Percentiles rank a stretch among this genome's conserved stretches.
Conservation (phyloP, 2,113 vertebrate species). For the Equus quagga region DNA sequence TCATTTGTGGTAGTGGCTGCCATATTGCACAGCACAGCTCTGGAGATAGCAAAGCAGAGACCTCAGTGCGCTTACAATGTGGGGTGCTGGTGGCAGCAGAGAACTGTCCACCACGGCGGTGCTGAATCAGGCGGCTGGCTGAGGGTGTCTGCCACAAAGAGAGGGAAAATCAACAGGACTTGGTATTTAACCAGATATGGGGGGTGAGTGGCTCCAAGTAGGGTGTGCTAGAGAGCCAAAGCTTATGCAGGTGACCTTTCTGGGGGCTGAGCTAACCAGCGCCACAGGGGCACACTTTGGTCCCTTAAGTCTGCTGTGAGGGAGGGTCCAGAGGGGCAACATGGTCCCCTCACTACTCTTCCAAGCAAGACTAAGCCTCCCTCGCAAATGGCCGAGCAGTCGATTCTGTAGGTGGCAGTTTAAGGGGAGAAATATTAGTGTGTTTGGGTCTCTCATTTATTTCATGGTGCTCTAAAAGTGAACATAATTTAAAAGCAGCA, state of each 20-base stretch:
- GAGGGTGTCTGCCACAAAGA: no score
- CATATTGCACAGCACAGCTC: background rate
- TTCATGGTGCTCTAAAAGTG: conserved; percentile 35
- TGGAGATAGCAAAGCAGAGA: background rate
- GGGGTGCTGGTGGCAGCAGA: background rate
- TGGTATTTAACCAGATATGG: background rate
- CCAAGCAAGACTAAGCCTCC: background rate
- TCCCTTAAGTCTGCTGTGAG: background rate
- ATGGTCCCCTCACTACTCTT: background rate
- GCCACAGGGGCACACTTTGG: fast-evolving
- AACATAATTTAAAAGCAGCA: conserved; percentile 67
- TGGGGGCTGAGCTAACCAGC: background rate
- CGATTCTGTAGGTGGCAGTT: background rate
- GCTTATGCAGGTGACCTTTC: background rate
- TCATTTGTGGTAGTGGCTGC: background rate
- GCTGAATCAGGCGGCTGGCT: background rate
- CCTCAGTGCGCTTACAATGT: fast-evolving
- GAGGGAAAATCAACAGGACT: background rate
- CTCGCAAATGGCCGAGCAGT: background rate
- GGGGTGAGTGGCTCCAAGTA: background rate
- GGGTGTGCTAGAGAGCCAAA: background rate
- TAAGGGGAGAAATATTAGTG: conserved; percentile 43
- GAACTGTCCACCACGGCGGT: no score
- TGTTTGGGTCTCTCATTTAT: background rate
- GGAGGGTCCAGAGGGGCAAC: background rate